A percentile compares a stretch with the other conserved stretches of the same genome.
phyloP scores from a whole-genome alignment of 2,888 invertebrate genomes.

The Empis stercorea region DNA sequence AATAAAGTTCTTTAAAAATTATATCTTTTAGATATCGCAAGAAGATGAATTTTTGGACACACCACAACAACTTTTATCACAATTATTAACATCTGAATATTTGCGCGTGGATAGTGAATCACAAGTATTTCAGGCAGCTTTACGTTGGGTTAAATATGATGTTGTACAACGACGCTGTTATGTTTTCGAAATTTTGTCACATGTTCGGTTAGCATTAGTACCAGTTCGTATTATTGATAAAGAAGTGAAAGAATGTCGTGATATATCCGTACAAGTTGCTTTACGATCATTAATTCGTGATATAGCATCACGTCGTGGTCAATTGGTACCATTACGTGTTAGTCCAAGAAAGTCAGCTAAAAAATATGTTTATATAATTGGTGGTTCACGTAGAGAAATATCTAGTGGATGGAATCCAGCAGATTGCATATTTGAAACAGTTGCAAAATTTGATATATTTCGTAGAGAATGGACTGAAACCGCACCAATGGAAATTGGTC shows the following conservation, averaged over 20 bases:
- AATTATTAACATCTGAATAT: conserved; percentile 71
- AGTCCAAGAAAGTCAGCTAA: conserved; percentile 75
- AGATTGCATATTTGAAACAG: conserved; percentile 71
- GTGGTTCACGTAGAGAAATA: conserved; percentile 73
- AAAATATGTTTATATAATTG: conserved; percentile 76
- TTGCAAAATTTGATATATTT: conserved; percentile 63
- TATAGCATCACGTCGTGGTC: conserved; percentile 60
- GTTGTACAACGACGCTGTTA: conserved; percentile 61
- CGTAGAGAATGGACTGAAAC: conserved; percentile 64
- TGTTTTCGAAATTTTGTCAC: conserved; percentile 73
- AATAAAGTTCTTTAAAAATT: too few relatives aligned
- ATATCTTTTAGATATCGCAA: conserved; percentile 36
- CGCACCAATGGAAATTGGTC: conserved; percentile 67
- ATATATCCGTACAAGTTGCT: conserved; percentile 69
- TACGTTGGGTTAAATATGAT: conserved; percentile 79
- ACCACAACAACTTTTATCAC: conserved; percentile 61
- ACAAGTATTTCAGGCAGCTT: conserved; percentile 76
- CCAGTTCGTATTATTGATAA: conserved; percentile 66
- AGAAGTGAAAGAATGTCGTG: conserved; percentile 62
- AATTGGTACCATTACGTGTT: conserved; percentile 59
- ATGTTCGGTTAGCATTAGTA: conserved; percentile 72
- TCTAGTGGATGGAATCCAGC: conserved; percentile 59
- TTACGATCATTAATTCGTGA: conserved; percentile 67
- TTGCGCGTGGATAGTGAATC: conserved; percentile 79
- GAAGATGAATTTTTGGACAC: conserved; percentile 80